Conservation (phyloP, 2,113 vertebrate species). For the Syngnathus typhle region DNA sequence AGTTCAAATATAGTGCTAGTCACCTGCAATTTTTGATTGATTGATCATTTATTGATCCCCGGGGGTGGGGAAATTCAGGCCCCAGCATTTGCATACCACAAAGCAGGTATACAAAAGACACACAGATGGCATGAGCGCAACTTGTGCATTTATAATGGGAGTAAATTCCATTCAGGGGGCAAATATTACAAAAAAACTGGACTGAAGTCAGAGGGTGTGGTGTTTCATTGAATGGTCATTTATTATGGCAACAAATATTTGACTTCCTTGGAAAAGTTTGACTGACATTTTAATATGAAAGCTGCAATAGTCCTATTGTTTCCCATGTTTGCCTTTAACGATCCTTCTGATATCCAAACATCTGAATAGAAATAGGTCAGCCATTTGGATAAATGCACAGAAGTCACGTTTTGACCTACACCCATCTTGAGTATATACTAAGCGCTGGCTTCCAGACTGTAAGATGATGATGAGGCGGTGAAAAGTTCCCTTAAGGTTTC, state of each 20-base stretch:
- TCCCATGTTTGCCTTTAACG: background rate
- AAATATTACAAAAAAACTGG: background rate
- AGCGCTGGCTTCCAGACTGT: conserved; percentile 4
- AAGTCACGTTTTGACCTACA: background rate
- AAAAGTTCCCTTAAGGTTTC: conserved; percentile 33
- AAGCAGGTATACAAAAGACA: no score
- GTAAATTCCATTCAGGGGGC: background rate
- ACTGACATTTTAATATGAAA: background rate
- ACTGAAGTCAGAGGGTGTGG: background rate
- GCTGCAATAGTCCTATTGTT: background rate
- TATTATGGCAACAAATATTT: background rate
- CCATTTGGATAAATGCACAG: background rate
- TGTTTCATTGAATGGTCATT: no score
- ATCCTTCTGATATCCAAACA: background rate
- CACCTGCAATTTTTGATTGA: background rate
- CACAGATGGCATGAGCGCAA: no score
- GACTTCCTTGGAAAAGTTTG: background rate
- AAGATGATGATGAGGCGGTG: background rate
- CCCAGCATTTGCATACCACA: no score
- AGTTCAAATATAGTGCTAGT: background rate
- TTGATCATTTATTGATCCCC: no score
- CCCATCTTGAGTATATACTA: background rate
- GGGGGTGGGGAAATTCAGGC: no score
- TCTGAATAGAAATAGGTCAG: background rate
- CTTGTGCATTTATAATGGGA: background rate